These are phyloP conservation scores for Eciton burchellii DNA, from an alignment of 1,140 invertebrate genomes.

Conservation along the genomic window DNA sequence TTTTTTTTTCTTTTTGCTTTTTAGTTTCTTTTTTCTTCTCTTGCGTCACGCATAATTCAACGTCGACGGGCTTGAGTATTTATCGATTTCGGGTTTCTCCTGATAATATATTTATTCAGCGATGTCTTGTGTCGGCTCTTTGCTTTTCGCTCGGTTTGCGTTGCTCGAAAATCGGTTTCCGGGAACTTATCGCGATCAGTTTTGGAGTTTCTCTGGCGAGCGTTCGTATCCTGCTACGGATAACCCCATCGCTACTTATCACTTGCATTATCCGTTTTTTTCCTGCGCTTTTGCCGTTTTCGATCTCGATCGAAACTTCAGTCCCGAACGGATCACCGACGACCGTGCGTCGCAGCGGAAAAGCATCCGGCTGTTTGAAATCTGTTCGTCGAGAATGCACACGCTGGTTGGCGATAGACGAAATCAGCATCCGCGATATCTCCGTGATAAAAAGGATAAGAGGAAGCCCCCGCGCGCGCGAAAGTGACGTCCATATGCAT, in stretches of 20 bases:
- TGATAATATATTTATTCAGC: constrained; percentile 9
- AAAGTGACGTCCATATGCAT: not conserved
- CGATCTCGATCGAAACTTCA: constrained; percentile 34
- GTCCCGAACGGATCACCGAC: constrained; percentile 4
- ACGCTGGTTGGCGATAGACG: not conserved
- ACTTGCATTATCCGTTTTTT: constrained; percentile 10
- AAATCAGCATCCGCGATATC: not conserved
- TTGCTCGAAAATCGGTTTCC: not conserved
- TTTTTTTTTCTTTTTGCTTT: not conserved
- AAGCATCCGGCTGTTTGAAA: constrained; percentile 16
- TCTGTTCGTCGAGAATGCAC: not conserved
- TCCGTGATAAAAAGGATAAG: not conserved
- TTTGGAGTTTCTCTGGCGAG: not conserved
- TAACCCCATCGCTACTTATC: constrained; percentile 5
- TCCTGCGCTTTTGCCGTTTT: constrained; percentile 24
- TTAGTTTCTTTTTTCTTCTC: not conserved
- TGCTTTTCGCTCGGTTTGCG: not conserved
- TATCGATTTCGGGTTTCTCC: not conserved
- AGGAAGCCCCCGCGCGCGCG: not conserved
- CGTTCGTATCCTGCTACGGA: constrained; percentile 17
- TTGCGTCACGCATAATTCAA: not conserved
- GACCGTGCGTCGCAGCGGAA: not conserved
- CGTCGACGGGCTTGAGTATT: not conserved
- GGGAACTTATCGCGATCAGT: constrained; percentile 6
- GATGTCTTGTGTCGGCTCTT: not conserved